Base-by-base conservation (phyloP, 64 coral and sea anemone species). In the Pocillopora damicornis region DNA sequence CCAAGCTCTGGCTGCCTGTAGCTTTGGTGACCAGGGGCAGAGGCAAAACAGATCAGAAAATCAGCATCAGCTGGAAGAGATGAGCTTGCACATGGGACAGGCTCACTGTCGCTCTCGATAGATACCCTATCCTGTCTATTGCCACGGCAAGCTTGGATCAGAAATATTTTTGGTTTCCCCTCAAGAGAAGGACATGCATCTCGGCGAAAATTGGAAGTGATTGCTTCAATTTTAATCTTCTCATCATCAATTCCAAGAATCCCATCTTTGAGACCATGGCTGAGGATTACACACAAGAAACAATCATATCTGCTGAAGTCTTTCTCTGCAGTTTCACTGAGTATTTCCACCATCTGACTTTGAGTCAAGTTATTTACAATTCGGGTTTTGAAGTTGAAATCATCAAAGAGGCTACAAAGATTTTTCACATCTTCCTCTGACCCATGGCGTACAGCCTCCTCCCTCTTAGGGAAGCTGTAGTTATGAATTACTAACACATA, bases 41-140 rank as follows among this genome's bases (percentile, higher is more conserved):
- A 91, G 6, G 92, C 88, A 78, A 87, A 94, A 73, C 92, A 94
- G 37, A 94, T 90, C 30, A 94, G 75, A 75, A 94, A 94, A 78
- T 94, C 92, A 17, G 92, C 76, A 81, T 94, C 92, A 10, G 92
- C 79, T 62, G 92, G 92, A 75, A 94, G 63, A 45, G 82, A 80
- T 75, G 79, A 66, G 58, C 86, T 87, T 14, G 82, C 82, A 71
- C 82, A 51, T 15, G 77, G 15, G 34, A 94, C 68, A 37, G 88
- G 92, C 13, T 91, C 92, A 69, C 88, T 94, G 25, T 94, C 92
- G 15, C 92, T 94, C 37, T 94, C 88, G 58, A 68, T 42, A 15
- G 92, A 26, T 5, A 75, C 77, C 12, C 66, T 25, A 76, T 94
- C 92, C 81, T 90, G 58, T 58, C 68, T 59, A 25, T 58, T 75